A percentile compares a stretch with the other conserved stretches of the same genome.
phyloP scores from a whole-genome alignment of 2,113 vertebrate species.

The Pyrgilauda ruficollis region DNA sequence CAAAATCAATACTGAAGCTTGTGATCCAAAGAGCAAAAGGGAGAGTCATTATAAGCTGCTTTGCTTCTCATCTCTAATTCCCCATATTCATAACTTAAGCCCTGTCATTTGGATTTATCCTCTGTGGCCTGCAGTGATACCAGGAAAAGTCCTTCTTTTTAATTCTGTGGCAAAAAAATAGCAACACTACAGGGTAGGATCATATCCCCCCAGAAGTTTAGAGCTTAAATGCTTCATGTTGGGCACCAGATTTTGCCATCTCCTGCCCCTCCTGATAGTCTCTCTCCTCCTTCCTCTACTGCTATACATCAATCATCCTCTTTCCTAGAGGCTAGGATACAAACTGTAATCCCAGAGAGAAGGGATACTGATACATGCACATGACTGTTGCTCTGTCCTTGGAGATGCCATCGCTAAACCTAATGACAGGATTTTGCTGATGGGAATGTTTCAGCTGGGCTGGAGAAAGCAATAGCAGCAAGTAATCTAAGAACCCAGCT shows the following conservation, averaged over 20 bases:
- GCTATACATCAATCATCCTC: neutral
- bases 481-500: neutral
- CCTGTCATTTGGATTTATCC: conserved; percentile 63
- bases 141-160: conserved; percentile 47
- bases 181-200: neutral
- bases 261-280: neutral
- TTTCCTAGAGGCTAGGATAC: neutral
- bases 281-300: neutral
- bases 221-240: neutral
- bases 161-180: conserved; percentile 34
- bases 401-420: neutral
- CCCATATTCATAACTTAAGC: conserved; percentile 66
- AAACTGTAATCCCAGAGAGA: neutral
- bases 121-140: conserved; percentile 50
- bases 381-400: neutral
- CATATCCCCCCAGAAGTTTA: neutral
- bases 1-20: conserved; percentile 44
- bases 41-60: conserved; percentile 65
- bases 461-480: neutral
- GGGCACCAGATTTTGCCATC: neutral
- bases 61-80: conserved; percentile 68
- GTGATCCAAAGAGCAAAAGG: conserved; percentile 37
- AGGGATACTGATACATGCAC: neutral
- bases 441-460: neutral
- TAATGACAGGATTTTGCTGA: neutral